phyloP scores from a whole-genome alignment of 1,140 invertebrate species.

The Drepana arcuata region DNA sequence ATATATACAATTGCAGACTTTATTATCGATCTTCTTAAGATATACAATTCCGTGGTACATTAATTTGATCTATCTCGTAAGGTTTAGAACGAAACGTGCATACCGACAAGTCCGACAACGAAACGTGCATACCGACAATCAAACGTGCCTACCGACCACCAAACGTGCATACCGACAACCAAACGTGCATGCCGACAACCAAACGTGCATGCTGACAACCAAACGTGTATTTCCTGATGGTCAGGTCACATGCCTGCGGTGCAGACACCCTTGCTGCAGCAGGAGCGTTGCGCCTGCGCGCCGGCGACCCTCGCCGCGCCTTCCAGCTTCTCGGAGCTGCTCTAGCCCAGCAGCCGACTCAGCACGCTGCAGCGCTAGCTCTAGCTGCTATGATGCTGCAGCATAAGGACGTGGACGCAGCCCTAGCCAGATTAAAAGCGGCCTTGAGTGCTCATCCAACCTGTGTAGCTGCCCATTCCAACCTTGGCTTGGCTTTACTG shows the following conservation, averaged over 20 bases:
- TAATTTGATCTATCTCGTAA: too few species aligned
- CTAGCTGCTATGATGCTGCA: constrained; percentile 60
- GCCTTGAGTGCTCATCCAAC: constrained; percentile 46
- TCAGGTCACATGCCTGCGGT: constrained; percentile 37
- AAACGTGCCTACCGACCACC: too few species aligned
- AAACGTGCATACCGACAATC: too few species aligned
- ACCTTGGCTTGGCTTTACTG: constrained; percentile 49
- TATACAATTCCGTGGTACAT: too few species aligned
- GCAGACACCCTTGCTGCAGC: constrained; percentile 56
- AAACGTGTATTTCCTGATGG: background rate
- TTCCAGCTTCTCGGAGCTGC: constrained; percentile 56
- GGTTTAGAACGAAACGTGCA: too few species aligned
- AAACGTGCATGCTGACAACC: too few species aligned
- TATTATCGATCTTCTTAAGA: too few species aligned
- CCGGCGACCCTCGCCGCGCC: constrained; percentile 47
- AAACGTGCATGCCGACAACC: too few species aligned
- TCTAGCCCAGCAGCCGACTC: constrained; percentile 42
- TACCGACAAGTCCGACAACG: too few species aligned
- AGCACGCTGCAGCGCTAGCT: constrained; percentile 49
- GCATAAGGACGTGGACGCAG: constrained; percentile 48
- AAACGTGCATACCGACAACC: too few species aligned
- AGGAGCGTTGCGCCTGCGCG: constrained; percentile 39
- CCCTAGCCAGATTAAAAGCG: constrained; percentile 43
- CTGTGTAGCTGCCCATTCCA: constrained; percentile 51
- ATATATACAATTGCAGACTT: too few species aligned